Base-by-base conservation (phyloP, 2,797 vertebrate species). In the Bovichtus diacanthus region DNA sequence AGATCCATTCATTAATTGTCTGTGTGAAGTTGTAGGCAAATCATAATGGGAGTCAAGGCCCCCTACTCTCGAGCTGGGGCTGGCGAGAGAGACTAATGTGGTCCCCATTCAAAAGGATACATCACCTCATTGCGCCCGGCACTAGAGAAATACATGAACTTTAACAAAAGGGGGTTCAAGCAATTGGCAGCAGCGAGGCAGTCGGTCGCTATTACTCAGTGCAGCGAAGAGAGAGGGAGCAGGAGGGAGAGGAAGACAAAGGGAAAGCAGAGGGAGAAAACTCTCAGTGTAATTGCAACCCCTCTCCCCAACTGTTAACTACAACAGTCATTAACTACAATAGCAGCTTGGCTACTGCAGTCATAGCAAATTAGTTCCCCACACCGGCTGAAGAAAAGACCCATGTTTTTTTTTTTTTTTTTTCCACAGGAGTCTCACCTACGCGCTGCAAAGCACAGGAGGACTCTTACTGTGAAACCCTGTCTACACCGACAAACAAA, bases 271-370 rank as follows among this genome's bases (percentile, higher is more conserved):
- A 84, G 90, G 89, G 88, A 89, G 90, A 90, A 92, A 93, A 94
- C 92, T 92, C 90, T 84, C 90, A 85, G 87, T 92, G 93, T 95
- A 95, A 95, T 95, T 95, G 94, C 93, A 94, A 94, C 93, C 93
- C 93, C 93, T 93, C 92, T 93, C 86, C 90, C 93, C 93, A 93
- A 95, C 94, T 95, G 94, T 95, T 95, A 94, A 95, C 94, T 94
- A 95, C 94, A 95, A 94, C 94, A 94, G 94, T 95, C 94, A 96
- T 96, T 95, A 95, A 95, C 90, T 95, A 94, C 94, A 95, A 95
- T 94, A 95, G 94, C 94, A 93, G 91, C 88, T 94, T 92, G 94
- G 93, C 93, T 93, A 94, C 90, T 90, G 92, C 92, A 96, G 93
- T 95, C 94, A 94, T 89, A 95, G 94, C 93, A 95, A 95, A 95